Evolutionary conservation across 2,888 invertebrate species (phyloP).

Genomic region (Spilarctia lutea): DNA sequence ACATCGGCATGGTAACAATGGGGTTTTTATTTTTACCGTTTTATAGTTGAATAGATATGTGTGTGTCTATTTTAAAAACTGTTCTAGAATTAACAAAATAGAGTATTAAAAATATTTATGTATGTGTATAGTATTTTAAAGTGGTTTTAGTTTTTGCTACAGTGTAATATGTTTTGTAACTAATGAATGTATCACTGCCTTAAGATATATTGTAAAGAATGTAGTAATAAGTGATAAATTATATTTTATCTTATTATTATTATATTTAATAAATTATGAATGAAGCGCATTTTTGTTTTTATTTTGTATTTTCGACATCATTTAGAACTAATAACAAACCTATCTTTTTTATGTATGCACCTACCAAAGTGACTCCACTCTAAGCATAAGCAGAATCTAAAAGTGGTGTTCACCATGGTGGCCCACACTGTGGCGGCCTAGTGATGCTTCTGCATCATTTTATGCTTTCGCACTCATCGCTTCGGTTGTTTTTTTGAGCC

Average conservation of each 20-base stretch:
- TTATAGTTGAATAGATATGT: constrained; percentile 15
- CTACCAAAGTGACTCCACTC: no score
- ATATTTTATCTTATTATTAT: constrained; percentile 42
- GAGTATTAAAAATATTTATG: background rate
- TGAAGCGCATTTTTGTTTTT: constrained; percentile 24
- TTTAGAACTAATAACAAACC: no score
- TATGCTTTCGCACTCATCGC: no score
- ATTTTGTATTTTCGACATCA: background rate
- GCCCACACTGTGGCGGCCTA: no score
- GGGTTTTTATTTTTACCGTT: constrained; percentile 39
- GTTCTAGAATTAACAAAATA: background rate
- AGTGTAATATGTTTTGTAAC: constrained; percentile 14
- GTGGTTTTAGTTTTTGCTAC: constrained; percentile 18
- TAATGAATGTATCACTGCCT: constrained; percentile 42
- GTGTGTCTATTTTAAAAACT: background rate
- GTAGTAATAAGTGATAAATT: constrained; percentile 31
- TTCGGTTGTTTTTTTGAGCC: no score
- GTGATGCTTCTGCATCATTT: no score
- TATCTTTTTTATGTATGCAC: no score
- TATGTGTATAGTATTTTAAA: background rate
- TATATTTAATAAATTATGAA: constrained; percentile 50
- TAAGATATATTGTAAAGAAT: constrained; percentile 43
- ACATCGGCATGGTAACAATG: constrained; percentile 28
- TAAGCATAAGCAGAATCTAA: no score
- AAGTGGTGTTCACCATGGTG: no score